These are phyloP conservation scores for Triops cancriformis DNA, from an alignment of 1,140 invertebrate genomes.

Conservation along the genomic window DNA sequence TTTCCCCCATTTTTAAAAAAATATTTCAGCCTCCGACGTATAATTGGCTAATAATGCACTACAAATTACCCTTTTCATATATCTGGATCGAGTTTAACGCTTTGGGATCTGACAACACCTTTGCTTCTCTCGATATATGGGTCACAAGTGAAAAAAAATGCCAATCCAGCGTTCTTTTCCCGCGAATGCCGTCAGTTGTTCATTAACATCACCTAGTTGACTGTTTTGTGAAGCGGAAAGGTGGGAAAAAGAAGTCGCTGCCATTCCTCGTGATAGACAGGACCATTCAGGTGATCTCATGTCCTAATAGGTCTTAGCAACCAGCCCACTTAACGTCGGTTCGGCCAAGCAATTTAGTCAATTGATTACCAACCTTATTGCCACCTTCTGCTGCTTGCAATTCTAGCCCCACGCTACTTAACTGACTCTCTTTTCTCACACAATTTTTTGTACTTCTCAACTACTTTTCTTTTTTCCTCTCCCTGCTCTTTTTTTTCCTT, in stretches of 20 bases:
- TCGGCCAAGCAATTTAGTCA: background rate
- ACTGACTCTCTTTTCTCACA: background rate
- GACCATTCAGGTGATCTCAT: constrained; percentile 9
- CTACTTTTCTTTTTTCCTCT: background rate
- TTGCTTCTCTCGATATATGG: no score
- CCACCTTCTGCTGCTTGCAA: background rate
- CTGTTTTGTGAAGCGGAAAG: background rate
- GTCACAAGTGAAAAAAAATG: no score
- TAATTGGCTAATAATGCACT: no score
- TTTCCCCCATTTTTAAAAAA: no score
- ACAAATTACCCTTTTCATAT: no score
- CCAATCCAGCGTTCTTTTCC: background rate
- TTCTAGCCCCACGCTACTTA: background rate
- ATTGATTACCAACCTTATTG: constrained; percentile 1
- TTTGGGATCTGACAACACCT: no score
- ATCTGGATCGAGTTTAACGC: no score
- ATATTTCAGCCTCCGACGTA: no score
- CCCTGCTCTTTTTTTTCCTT: background rate
- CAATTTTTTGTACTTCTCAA: no score
- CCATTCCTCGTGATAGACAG: background rate
- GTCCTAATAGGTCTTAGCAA: background rate
- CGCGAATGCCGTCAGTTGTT: background rate
- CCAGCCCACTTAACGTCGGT: background rate
- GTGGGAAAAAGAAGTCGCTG: background rate
- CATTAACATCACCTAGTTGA: background rate